These are phyloP conservation scores for Carlito syrichta DNA, from an alignment of 2,113 vertebrate species.

Conservation along the genomic window DNA sequence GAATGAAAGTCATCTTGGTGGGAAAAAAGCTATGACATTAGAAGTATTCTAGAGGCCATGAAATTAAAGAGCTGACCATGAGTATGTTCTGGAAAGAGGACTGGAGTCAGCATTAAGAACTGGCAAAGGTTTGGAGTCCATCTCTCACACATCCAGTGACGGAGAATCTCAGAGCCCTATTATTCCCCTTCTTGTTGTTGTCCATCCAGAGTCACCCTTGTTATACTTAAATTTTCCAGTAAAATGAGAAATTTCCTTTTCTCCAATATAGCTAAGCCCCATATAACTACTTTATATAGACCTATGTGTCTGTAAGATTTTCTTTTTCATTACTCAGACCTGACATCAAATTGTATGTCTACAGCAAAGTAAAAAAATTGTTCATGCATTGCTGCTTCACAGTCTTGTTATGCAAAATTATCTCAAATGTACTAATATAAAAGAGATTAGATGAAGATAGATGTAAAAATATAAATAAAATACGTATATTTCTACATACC, in stretches of 20 bases:
- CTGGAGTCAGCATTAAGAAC: not conserved
- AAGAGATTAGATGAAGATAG: not conserved
- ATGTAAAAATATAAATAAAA: not conserved
- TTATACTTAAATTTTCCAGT: not conserved
- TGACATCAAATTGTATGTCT: not conserved
- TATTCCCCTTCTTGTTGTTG: not conserved
- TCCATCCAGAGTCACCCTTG: not conserved
- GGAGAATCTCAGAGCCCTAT: not conserved
- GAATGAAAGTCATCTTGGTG: not conserved
- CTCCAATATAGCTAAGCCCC: not conserved
- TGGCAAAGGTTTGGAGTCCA: not conserved
- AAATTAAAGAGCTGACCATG: not conserved
- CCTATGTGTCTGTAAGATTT: not conserved
- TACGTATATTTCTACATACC: not conserved
- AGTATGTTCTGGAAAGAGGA: not conserved
- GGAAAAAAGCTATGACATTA: not conserved
- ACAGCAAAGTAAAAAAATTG: not conserved
- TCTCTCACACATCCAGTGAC: not conserved
- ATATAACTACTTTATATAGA: not conserved
- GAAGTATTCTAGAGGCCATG: not conserved
- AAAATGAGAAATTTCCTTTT: not conserved
- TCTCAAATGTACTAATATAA: not conserved
- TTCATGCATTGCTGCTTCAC: not conserved
- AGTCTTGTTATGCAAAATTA: not conserved
- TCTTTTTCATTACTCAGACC: not conserved